Conservation (phyloP, 2,888 invertebrate genomes). For the Anodontia alba region DNA sequence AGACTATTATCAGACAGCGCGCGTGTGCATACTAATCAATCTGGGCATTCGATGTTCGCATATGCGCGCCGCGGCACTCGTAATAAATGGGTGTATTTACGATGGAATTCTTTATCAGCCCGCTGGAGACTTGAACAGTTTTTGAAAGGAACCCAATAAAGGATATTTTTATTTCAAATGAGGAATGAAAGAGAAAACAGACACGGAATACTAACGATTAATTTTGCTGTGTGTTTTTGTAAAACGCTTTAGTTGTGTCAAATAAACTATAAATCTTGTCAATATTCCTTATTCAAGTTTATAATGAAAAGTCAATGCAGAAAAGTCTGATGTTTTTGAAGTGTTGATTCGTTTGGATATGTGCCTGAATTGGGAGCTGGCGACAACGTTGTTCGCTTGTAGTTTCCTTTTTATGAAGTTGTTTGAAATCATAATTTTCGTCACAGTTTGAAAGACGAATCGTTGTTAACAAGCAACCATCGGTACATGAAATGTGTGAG, state of each 20-base stretch:
- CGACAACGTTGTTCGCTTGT: background rate
- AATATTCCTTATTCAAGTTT: background rate
- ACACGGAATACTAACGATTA: background rate
- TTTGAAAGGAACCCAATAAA: slow-evolving; percentile 1
- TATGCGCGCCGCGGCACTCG: no score
- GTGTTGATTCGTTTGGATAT: background rate
- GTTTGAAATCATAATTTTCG: no score
- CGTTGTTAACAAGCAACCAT: no score
- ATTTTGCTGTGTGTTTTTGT: background rate
- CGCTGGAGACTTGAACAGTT: background rate
- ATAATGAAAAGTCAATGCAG: background rate
- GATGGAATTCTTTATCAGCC: slow-evolving; percentile 5
- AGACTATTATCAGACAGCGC: no score
- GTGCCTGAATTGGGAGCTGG: background rate
- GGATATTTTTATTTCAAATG: background rate
- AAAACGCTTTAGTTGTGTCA: background rate
- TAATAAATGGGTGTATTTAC: slow-evolving; percentile 8
- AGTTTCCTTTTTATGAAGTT: no score
- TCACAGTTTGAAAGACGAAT: no score
- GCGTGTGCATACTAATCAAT: no score
- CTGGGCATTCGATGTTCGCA: no score
- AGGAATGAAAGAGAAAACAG: background rate
- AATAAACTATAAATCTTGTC: background rate
- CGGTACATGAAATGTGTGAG: no score
- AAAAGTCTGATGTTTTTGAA: background rate